Conservation (phyloP, 2,888 invertebrate species). For the Thecocarcelia acutangulata region DNA sequence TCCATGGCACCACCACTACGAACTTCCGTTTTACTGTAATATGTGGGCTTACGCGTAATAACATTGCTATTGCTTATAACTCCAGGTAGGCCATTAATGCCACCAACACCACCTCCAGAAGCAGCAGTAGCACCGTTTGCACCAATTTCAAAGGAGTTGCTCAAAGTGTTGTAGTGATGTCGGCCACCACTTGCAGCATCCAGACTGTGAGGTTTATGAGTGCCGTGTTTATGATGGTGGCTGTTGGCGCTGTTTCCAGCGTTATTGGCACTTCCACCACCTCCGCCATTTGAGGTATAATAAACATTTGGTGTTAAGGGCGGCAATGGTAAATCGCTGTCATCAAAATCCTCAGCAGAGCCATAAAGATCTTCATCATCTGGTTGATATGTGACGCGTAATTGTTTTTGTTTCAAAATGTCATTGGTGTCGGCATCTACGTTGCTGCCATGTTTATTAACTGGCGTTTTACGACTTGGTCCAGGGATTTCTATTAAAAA, state of each 20-base stretch:
- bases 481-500: constrained; percentile 87
- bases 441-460: constrained; percentile 81
- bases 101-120: constrained; percentile 55
- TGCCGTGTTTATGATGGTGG: constrained; percentile 66
- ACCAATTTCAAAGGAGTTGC: constrained; percentile 66
- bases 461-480: constrained; percentile 84
- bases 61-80: constrained; percentile 71
- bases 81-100: constrained; percentile 70
- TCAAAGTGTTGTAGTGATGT: constrained; percentile 71
- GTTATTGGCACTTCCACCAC: constrained; percentile 16
- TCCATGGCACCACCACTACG: constrained; percentile 73
- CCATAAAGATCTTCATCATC: constrained; percentile 87
- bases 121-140: constrained; percentile 45
- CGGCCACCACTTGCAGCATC: constrained; percentile 66
- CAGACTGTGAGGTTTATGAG: constrained; percentile 66
- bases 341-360: constrained; percentile 87
- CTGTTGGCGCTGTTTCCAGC: constrained; percentile 29
- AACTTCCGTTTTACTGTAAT: constrained; percentile 76
- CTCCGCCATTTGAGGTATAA: constrained; percentile 72
- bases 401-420: constrained; percentile 80
- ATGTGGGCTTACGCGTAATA: constrained; percentile 80
- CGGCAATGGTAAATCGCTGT: constrained; percentile 80
- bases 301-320: constrained; percentile 79
- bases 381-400: constrained; percentile 81
- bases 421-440: constrained; percentile 81